Conservation (phyloP, 1,140 invertebrate species). For the Zophobas atratus region DNA sequence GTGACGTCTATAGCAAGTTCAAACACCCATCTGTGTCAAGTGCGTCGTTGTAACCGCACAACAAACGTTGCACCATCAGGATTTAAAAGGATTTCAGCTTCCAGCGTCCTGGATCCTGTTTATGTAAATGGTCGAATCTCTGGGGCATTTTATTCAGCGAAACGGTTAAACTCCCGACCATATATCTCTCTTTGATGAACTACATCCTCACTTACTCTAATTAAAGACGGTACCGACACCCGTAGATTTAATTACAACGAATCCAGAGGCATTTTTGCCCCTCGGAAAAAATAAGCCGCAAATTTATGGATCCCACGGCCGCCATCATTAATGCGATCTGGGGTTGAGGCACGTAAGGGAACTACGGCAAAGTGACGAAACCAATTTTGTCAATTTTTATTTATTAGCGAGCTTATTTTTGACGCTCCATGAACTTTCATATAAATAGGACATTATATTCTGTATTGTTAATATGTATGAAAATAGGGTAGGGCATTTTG, state of each 20-base stretch:
- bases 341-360: slow-evolving; percentile 3
- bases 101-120: slow-evolving; percentile 10
- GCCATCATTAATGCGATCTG: slow-evolving; percentile 21
- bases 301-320: slow-evolving; percentile 19
- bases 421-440: too few species aligned
- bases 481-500: too few species aligned
- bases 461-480: too few species aligned
- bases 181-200: slow-evolving; percentile 38
- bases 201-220: slow-evolving; percentile 27
- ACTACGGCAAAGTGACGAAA: too few species aligned
- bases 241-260: slow-evolving; percentile 22
- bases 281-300: not conserved
- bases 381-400: too few species aligned
- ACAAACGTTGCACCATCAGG: slow-evolving; percentile 21
- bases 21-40: slow-evolving; percentile 33
- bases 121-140: slow-evolving; percentile 36
- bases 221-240: slow-evolving; percentile 22
- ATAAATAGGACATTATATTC: too few species aligned
- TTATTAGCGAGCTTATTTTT: too few species aligned
- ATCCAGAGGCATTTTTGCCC: slow-evolving; percentile 1
- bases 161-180: slow-evolving; percentile 22
- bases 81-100: slow-evolving; percentile 35
- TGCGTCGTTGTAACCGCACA: slow-evolving; percentile 24
- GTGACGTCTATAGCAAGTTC: slow-evolving; percentile 29
- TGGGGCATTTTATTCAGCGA: slow-evolving; percentile 26